Evolutionary conservation across 2,888 invertebrate species (phyloP), one percentile per base, ranked within the genome.

Genomic region (Tribolium freemani): DNA sequence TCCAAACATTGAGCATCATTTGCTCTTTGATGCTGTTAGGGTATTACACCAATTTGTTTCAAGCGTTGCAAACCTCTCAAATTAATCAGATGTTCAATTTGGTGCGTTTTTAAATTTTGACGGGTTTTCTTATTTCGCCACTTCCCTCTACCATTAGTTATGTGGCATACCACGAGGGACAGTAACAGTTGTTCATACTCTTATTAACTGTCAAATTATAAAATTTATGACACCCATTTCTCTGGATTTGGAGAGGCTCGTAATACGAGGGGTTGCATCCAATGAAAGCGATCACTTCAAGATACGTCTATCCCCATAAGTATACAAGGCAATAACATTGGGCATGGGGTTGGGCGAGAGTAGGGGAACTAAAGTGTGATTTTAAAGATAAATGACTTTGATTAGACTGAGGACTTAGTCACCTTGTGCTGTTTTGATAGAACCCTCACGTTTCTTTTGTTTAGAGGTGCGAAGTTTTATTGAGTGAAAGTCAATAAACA

Each of bases 201-300:
- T 63, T 63, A 63, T 63, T 63, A 63, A 53, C 63, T 63, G 63
- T 63, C 63, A 63, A 63, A 63, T 63, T 63, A 53, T 50, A 38
- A 63, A 63, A 63, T 63, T 63, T 63, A 63, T 53, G 63, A 16
- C 51, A 3, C 51, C 30, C 63, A 21, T 30, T 31, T 30, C 21
- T 48, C 31, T 38, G 38, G 51, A 31, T 51, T 53, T 63, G 5
- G 50, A 5, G 58, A 44, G 58, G 11, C 45, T 61, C 48, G 31
- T 61, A 51, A 63, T 53, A 63, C 30, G 63, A 63, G 46, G 63
- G 63, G 63, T 50, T 48, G 20, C 26, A 9, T 48, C 13, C 11
- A 16, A 16, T 13, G 48, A 31, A 56, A 60, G 11, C 46, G 48
- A 16, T 48, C 60, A 46, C 26, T 60, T 48, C 46, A 11, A 13